phyloP scores from a whole-genome alignment of 2,888 invertebrate species.

The Clusia tigrina region DNA sequence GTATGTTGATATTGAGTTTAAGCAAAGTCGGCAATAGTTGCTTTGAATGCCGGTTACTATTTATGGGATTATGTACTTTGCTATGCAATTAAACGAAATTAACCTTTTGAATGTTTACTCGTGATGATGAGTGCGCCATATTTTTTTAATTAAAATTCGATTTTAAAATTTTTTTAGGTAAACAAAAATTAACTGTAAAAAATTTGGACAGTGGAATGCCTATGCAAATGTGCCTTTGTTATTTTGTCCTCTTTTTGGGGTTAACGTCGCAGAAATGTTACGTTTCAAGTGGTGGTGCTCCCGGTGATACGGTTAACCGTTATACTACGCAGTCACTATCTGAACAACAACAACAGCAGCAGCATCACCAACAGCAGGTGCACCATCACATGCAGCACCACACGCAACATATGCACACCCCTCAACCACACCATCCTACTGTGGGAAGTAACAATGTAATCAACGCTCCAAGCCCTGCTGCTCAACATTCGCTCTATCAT shows the following conservation, averaged over 20 bases:
- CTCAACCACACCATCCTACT: conserved; percentile 21
- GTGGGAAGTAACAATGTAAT: background rate
- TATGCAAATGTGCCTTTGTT: conserved; percentile 30
- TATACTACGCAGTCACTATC: conserved; percentile 33
- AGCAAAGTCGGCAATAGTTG: too few species aligned
- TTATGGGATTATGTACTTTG: too few species aligned
- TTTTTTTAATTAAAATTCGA: background rate
- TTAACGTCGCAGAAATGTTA: conserved; percentile 43
- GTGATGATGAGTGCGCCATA: too few species aligned
- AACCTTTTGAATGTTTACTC: too few species aligned
- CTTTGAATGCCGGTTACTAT: too few species aligned
- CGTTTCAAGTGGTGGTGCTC: conserved; percentile 47
- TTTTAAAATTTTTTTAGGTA: background rate
- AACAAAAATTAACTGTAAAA: background rate
- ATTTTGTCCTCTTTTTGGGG: conserved; percentile 39
- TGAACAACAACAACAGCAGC: conserved; percentile 14
- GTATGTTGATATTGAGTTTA: too few species aligned
- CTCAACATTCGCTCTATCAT: conserved; percentile 40
- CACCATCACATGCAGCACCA: conserved; percentile 22
- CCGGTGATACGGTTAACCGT: conserved; percentile 45
- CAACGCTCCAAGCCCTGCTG: conserved; percentile 28
- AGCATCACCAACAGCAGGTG: conserved; percentile 22
- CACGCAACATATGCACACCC: conserved; percentile 32
- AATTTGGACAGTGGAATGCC: conserved; percentile 20
- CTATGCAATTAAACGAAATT: too few species aligned